Conservation (phyloP, 2,113 vertebrate species). For the Calyptommatus sinebrachiatus region DNA sequence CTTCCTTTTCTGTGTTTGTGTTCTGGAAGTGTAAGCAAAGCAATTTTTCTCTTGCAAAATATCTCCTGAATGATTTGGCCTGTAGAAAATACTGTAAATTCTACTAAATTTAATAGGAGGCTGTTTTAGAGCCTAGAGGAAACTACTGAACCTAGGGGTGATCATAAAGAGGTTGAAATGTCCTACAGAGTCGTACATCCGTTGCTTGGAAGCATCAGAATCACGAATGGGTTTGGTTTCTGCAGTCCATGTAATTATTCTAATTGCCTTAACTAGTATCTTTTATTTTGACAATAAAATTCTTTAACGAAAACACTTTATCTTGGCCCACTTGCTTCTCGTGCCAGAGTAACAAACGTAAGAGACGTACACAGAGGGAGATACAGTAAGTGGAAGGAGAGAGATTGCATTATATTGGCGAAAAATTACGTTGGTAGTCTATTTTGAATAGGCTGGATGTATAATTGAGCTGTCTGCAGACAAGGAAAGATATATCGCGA, state of each 20-base stretch:
- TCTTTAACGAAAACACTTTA: not conserved
- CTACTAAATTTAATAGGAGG: not conserved
- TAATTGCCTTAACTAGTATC: not conserved
- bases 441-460: not conserved
- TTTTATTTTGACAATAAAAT: not conserved
- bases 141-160: not conserved
- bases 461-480: not conserved
- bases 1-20: slow-evolving; percentile 30
- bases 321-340: not conserved
- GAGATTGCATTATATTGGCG: not conserved
- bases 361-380: not conserved
- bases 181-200: not conserved
- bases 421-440: not conserved
- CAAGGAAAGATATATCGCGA: not conserved
- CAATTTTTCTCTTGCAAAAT: slow-evolving; percentile 14
- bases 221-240: slow-evolving; percentile 1
- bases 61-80: not conserved
- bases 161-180: not conserved
- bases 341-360: not conserved
- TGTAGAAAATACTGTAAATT: slow-evolving; percentile 23
- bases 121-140: not conserved
- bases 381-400: not conserved
- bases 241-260: slow-evolving; percentile 26
- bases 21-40: slow-evolving; percentile 38
- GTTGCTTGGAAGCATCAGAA: slow-evolving; percentile 14